Base-by-base conservation (phyloP, 2,113 vertebrate species). In the Datnioides undecimradiatus region DNA sequence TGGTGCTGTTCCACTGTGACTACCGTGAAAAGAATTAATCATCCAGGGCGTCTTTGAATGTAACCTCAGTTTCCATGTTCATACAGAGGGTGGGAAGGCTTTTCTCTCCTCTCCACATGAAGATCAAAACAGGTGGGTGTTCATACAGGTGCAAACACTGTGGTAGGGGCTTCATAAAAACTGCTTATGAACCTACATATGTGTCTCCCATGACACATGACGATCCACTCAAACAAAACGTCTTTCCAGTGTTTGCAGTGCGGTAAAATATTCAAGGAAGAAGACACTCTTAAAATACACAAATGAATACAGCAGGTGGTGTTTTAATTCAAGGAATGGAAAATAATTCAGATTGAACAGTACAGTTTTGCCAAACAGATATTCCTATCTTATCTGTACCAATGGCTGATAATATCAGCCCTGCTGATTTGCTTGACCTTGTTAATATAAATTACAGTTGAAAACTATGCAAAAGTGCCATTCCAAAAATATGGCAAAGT, bases 181-280 rank as follows among this genome's bases (percentile, higher is more conserved):
- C n/a, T n/a, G n/a, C n/a, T n/a, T n/a, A n/a, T n/a, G n/a, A n/a
- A n/a, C n/a, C n/a, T n/a, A n/a, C n/a, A n/a, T n/a, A n/a, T n/a
- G n/a, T n/a, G n/a, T n/a, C n/a, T n/a, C n/a, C n/a, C n/a, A n/a
- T n/a, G 27, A 17, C 79, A 86, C 46, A 41, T 75, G 64, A 52
- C 11, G 76, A 73, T 88, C 45, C 83, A 88, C 58, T 70, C 45
- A 0, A 64, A 72, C 58, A 67, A 67, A 49, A 88, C 83, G 64
- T 82, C 76, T 23, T 72, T 72, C 21, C 82, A 82, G 67, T 88
- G 86, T 79, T 76, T 71, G 33, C 51, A 73, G 29, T 88, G 86
- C 21, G 86, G 82, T 14, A 85, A 73, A 64, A 81, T 76, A 64
- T 88, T 85, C 67, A 40, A 68, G 21, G 76, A 80, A 16, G 49